Evolutionary conservation across 2,888 invertebrate species (phyloP), one percentile per base, ranked within the genome.

Genomic region (Proisotoma minuta): DNA sequence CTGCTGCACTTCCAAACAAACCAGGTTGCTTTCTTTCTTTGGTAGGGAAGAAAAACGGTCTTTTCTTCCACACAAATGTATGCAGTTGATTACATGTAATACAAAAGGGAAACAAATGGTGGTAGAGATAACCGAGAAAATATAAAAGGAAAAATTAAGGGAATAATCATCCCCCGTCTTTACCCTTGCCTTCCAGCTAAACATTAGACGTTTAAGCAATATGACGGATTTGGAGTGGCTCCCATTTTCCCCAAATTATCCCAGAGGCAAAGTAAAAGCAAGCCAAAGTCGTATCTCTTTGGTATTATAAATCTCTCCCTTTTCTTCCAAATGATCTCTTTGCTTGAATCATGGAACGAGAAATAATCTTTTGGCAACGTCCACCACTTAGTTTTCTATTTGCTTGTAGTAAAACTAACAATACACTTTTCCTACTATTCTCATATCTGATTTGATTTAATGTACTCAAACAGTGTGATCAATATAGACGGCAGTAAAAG

Each of bases 81-180:
- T n/a, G n/a, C n/a, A n/a, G n/a, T n/a, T n/a, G n/a, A n/a, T n/a
- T n/a, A n/a, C n/a, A n/a, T n/a, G n/a, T n/a, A n/a, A n/a, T n/a
- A n/a, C n/a, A n/a, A n/a, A n/a, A n/a, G n/a, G n/a, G 57, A 47
- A 28, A 57, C n/a, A n/a, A 57, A 57, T 57, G 47, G 28, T 57
- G 47, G 18, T 39, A 39, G 39, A 34, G 8, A 34, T 34, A 34
- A 34, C 34, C 15, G 34, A 15, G 34, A 34, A 15, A 34, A 34
- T 10, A 34, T 26, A 28, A 27, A 26, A 47, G 57, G 57, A 57
- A 47, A 57, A 57, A 57, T 57, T 57, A 57, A 47, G 43, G 57
- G 57, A 57, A 47, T 57, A 57, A 57, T 57, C 57, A 57, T 57
- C 47, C 47, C 23, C 20, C n/a, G 34, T 34, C 34, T 34, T 34